Evolutionary conservation across 2,797 vertebrate genomes (phyloP).

Genomic region (Leucoraja ocellata): DNA sequence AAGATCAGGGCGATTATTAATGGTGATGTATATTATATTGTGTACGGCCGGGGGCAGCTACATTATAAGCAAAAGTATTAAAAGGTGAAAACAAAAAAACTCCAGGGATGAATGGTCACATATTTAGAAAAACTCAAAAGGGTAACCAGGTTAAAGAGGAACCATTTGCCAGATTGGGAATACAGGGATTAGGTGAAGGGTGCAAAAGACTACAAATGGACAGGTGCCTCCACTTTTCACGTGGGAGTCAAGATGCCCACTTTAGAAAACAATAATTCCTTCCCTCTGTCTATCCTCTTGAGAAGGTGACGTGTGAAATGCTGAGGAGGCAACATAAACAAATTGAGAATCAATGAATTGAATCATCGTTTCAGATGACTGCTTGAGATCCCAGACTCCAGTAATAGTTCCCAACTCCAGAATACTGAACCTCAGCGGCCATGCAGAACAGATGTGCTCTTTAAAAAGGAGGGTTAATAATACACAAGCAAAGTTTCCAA

Average conservation of each 20-base stretch:
- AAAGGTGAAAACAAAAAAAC: not conserved
- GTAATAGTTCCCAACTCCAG: not conserved
- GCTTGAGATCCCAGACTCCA: not conserved
- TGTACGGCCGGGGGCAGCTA: too few relatives aligned
- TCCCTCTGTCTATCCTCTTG: not conserved
- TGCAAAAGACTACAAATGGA: not conserved
- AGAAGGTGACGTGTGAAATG: not conserved
- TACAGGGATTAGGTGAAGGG: not conserved
- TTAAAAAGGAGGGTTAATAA: not conserved
- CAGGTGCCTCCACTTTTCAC: not conserved
- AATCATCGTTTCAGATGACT: not conserved
- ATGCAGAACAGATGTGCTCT: not conserved
- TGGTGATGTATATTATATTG: not conserved
- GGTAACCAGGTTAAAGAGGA: not conserved
- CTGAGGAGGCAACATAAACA: not conserved
- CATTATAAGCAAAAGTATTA: not conserved
- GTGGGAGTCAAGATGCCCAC: not conserved
- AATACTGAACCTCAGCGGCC: not conserved
- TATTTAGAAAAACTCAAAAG: not conserved
- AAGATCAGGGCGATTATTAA: not conserved
- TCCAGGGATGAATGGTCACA: not conserved
- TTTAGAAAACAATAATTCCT: not conserved
- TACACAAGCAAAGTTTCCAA: not conserved
- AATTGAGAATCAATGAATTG: not conserved
- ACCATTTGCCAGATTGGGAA: not conserved